A percentile compares a stretch with the other conserved stretches of the same genome.
phyloP scores from a whole-genome alignment of 2,888 invertebrate species.

The Folsomia manolachei region DNA sequence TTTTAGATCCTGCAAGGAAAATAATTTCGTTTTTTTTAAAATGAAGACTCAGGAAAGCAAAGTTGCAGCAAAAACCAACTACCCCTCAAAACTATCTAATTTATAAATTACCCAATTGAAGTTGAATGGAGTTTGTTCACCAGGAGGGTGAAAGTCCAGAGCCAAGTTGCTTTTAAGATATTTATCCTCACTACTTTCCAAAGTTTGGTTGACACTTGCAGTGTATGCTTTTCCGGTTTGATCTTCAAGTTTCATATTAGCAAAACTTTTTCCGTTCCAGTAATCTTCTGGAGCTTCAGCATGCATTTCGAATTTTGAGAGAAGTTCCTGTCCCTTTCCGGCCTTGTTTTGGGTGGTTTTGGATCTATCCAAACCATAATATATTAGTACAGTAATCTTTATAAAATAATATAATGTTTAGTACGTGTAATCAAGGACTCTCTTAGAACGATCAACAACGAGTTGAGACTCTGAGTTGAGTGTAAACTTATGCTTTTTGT shows the following conservation, averaged over 20 bases:
- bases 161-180: not conserved
- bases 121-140: not conserved
- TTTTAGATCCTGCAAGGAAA: too few species aligned
- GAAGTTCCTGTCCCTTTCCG: too few species aligned
- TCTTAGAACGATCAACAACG: not conserved
- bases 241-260: not conserved
- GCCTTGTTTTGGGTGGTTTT: not conserved
- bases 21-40: too few species aligned
- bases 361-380: not conserved
- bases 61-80: too few species aligned
- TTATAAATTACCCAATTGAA: too few species aligned
- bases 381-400: too few species aligned
- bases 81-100: too few species aligned
- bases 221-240: not conserved
- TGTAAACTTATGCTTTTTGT: not conserved
- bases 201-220: not conserved
- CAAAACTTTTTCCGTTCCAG: conserved; percentile 9
- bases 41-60: too few species aligned
- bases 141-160: not conserved
- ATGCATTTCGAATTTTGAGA: not conserved
- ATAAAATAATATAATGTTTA: not conserved
- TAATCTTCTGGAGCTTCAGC: not conserved
- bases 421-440: not conserved
- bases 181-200: not conserved
- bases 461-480: not conserved